These are phyloP conservation scores for Ephialtes manifestator DNA, from an alignment of 2,888 invertebrate species.

Conservation along the genomic window DNA sequence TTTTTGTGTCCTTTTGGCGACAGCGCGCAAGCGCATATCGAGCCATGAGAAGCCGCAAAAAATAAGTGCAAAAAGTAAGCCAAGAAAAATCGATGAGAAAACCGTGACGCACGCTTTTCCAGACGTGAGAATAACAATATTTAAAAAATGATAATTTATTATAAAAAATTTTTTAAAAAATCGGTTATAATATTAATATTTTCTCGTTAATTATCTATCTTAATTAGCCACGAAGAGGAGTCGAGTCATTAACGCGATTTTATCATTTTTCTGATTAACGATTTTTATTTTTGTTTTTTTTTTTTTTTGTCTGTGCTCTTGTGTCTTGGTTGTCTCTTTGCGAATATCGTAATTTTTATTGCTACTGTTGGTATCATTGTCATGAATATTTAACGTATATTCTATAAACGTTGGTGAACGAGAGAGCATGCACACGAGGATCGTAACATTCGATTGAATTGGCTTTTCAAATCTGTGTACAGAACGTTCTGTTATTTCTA, in stretches of 20 bases:
- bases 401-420: conserved; percentile 27
- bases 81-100: conserved; percentile 70
- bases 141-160: conserved; percentile 11
- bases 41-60: conserved; percentile 69
- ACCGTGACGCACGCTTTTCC: conserved; percentile 65
- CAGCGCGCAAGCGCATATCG: conserved; percentile 70
- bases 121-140: conserved; percentile 33
- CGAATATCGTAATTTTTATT: conserved; percentile 52
- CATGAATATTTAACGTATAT: conserved; percentile 22
- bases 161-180: neutral
- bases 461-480: conserved; percentile 32
- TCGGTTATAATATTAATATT: neutral
- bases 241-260: conserved; percentile 49
- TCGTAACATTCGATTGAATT: conserved; percentile 5
- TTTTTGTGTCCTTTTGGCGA: conserved; percentile 39
- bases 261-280: conserved; percentile 66
- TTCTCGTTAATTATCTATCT: conserved; percentile 52
- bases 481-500: conserved; percentile 10
- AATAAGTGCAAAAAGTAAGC: conserved; percentile 66
- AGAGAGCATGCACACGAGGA: conserved; percentile 49
- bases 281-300: conserved; percentile 62
- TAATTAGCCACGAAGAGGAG: conserved; percentile 39
- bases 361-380: conserved; percentile 25
- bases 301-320: conserved; percentile 64
- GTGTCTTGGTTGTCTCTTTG: conserved; percentile 69